Percentiles rank a stretch among this genome's conserved stretches.
phyloP scores from a whole-genome alignment of 2,113 vertebrate genomes.

The Pelodiscus sinensis region DNA sequence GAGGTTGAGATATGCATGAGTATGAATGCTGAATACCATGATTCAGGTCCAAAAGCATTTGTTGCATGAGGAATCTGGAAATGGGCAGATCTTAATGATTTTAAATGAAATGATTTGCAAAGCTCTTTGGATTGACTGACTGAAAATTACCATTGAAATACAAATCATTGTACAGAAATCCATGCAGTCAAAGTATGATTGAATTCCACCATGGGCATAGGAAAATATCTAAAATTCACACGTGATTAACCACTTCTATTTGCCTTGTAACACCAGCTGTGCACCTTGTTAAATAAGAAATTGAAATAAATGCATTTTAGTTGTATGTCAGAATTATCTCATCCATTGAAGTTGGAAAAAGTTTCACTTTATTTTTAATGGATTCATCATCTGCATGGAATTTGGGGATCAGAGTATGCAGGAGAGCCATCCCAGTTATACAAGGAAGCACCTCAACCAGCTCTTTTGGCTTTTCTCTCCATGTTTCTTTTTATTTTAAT shows the following conservation, averaged over 20 bases:
- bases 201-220: constrained; percentile 42
- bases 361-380: constrained; percentile 17
- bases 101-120: constrained; percentile 36
- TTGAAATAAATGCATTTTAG: constrained; percentile 67
- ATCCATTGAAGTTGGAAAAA: constrained; percentile 33
- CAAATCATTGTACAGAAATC: constrained; percentile 46
- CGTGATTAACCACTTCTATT: constrained; percentile 73
- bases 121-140: constrained; percentile 40
- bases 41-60: constrained; percentile 52
- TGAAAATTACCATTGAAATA: constrained; percentile 55
- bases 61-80: constrained; percentile 15
- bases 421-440: neutral
- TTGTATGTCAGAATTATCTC: constrained; percentile 44
- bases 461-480: neutral
- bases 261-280: constrained; percentile 75
- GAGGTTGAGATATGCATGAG: constrained; percentile 27
- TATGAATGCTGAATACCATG: neutral
- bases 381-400: neutral
- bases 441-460: neutral
- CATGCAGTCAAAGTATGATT: constrained; percentile 40
- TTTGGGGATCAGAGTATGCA: neutral
- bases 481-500: neutral
- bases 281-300: constrained; percentile 70
- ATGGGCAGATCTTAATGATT: constrained; percentile 8
- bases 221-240: constrained; percentile 72